Percentiles rank a stretch among this genome's conserved stretches.
These are phyloP conservation scores for Nasonia vitripennis DNA, from an alignment of 1,140 invertebrate species.

Conservation along the genomic window DNA sequence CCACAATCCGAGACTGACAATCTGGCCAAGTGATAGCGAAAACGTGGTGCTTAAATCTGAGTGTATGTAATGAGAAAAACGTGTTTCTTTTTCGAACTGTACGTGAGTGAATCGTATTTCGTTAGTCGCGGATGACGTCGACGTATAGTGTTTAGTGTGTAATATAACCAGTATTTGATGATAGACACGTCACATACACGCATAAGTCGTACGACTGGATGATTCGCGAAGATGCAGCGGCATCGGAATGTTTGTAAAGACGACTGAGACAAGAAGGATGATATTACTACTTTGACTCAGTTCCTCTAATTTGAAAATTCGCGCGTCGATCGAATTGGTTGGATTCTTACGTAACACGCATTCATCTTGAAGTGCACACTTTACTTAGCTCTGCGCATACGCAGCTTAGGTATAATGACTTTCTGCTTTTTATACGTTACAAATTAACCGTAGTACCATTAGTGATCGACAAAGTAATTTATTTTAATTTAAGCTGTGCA, in stretches of 20 bases:
- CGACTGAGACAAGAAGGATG: neutral
- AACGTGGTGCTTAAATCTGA: constrained; percentile 34
- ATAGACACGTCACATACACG: neutral
- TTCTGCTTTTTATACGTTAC: constrained; percentile 1
- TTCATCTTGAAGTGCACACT: constrained; percentile 11
- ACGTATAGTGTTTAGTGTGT: constrained; percentile 28
- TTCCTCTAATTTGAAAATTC: neutral
- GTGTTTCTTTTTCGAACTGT: neutral
- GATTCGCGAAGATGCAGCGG: neutral
- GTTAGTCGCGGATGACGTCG: neutral
- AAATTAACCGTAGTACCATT: constrained; percentile 13
- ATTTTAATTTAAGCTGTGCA: constrained; percentile 5
- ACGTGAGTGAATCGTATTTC: neutral
- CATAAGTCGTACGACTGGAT: neutral
- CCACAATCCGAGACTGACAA: constrained; percentile 56
- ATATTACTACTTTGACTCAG: neutral
- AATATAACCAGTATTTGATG: constrained; percentile 46
- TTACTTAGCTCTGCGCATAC: neutral
- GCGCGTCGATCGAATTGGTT: neutral
- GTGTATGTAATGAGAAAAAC: neutral
- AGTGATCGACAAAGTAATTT: constrained; percentile 1
- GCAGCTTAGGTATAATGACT: neutral
- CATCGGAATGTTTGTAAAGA: neutral
- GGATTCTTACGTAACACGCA: neutral
- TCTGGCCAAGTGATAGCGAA: constrained; percentile 55